Evolutionary conservation across 2,113 vertebrate species (phyloP).

Genomic region (Miniopterus natalensis): DNA sequence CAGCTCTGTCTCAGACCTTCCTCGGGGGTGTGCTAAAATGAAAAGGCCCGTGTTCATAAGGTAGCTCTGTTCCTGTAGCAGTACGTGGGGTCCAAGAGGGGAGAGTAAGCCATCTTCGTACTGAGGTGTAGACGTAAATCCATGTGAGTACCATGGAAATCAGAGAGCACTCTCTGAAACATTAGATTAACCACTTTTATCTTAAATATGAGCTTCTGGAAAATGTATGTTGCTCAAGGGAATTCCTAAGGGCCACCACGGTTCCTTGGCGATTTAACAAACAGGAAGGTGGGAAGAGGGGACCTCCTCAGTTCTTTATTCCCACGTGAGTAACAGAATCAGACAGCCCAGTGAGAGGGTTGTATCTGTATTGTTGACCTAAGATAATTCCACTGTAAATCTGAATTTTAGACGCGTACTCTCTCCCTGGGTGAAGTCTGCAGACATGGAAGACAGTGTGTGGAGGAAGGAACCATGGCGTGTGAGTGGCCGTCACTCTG

Average conservation of each 20-base stretch:
- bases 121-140: constrained; percentile 19
- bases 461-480: background rate
- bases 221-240: constrained; percentile 49
- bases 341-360: constrained; percentile 4
- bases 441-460: background rate
- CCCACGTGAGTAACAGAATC: background rate
- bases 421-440: background rate
- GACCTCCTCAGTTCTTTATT: constrained; percentile 23
- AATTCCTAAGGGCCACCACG: background rate
- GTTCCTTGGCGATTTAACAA: background rate
- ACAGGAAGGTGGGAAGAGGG: background rate
- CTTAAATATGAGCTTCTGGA: constrained; percentile 50
- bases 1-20: constrained; percentile 28
- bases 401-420: background rate
- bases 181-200: background rate
- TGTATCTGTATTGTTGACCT: constrained; percentile 8
- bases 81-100: constrained; percentile 48
- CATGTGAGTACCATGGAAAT: constrained; percentile 50
- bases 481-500: background rate
- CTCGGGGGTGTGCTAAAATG: constrained; percentile 47
- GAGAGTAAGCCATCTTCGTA: constrained; percentile 15
- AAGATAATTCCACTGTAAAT: background rate
- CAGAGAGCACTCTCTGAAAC: constrained; percentile 20
- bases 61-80: background rate
- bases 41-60: constrained; percentile 20